phyloP scores from a whole-genome alignment of 2,888 invertebrate species.

The Carcina quercana region DNA sequence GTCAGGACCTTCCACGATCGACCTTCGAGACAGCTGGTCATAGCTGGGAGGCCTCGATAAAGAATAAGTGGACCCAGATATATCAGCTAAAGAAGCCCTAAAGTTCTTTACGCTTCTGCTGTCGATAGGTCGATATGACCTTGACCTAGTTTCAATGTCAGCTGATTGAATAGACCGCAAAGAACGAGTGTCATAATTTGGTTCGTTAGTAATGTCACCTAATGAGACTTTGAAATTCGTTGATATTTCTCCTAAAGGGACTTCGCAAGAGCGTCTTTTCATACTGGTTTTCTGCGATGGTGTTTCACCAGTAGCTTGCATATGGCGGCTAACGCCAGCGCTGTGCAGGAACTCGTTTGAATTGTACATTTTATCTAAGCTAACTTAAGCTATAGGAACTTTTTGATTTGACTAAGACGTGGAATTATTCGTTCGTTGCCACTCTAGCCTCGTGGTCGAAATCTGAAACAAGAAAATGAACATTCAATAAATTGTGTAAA shows the following conservation, averaged over 20 bases:
- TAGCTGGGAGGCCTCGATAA: slow-evolving; percentile 61
- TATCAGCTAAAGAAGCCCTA: slow-evolving; percentile 55
- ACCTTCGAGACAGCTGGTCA: slow-evolving; percentile 61
- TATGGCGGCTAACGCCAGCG: slow-evolving; percentile 64
- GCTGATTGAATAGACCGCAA: slow-evolving; percentile 55
- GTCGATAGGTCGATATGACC: slow-evolving; percentile 58
- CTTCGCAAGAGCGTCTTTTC: slow-evolving; percentile 65
- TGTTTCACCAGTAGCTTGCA: slow-evolving; percentile 65
- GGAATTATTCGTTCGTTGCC: slow-evolving; percentile 58
- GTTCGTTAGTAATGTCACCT: slow-evolving; percentile 52
- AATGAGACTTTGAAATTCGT: slow-evolving; percentile 65
- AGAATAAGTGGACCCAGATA: slow-evolving; percentile 36
- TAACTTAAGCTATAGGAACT: slow-evolving; percentile 58
- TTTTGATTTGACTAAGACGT: slow-evolving; percentile 52
- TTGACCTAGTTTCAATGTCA: slow-evolving; percentile 42
- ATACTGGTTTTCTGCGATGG: slow-evolving; percentile 65
- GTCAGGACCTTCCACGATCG: slow-evolving; percentile 53
- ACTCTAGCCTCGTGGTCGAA: slow-evolving; percentile 10
- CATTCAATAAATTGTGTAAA: not conserved
- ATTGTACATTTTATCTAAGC: slow-evolving; percentile 48
- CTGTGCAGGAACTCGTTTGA: slow-evolving; percentile 65
- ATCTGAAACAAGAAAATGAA: slow-evolving; percentile 56
- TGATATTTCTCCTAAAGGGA: slow-evolving; percentile 62
- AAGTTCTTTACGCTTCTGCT: slow-evolving; percentile 64
- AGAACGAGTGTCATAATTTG: slow-evolving; percentile 53